Evolutionary conservation across 1,140 invertebrate species (phyloP), one percentile per base, ranked within the genome.

Genomic region (Cyclargus thomasi): DNA sequence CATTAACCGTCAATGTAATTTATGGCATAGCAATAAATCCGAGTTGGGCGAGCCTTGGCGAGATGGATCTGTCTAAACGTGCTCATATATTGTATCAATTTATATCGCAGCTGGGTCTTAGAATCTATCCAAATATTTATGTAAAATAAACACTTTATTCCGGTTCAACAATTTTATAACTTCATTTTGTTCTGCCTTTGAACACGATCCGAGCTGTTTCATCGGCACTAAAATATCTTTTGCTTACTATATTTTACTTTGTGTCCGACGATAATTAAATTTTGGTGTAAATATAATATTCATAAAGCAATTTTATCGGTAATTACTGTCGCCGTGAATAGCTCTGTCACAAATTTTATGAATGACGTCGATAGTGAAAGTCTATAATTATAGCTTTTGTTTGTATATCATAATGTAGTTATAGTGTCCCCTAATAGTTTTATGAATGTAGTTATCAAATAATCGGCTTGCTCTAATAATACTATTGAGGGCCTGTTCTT

Each of bases 1-100:
- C 73, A 66, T 66, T 67, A 71, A 69, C 70, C 70, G 63, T 69
- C 70, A 68, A 68, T 72, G 70, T 71, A 71, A 74, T 72, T 66
- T 74, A 74, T 67, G 71, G 67, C 62, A 53, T 57, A 53, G 69
- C 67, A 70, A 70, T 70, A 70, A 72, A 75, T 75, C 65, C 57
- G 35, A 65, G 64, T 53, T 23, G 53, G 21, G 65, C 65, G 65
- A 66, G 65, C 65, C 57, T 57, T 68, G 69, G 69, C 65, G 67
- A 74, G 72, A 74, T 69, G 72, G 62, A 70, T 74, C 69, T 63
- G 71, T 65, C 65, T 68, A 66, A 66, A 66, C 67, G 67, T 70
- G 65, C 70, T 67, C 66, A 71, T 71, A 68, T 66, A 71, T 71
- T 71, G 70, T 71, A 71, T 67, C 65, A 66, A 66, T 66, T 66